Evolutionary conservation across 2,113 vertebrate species (phyloP), one percentile per base, ranked within the genome.

Genomic region (Ploceus nigricollis): DNA sequence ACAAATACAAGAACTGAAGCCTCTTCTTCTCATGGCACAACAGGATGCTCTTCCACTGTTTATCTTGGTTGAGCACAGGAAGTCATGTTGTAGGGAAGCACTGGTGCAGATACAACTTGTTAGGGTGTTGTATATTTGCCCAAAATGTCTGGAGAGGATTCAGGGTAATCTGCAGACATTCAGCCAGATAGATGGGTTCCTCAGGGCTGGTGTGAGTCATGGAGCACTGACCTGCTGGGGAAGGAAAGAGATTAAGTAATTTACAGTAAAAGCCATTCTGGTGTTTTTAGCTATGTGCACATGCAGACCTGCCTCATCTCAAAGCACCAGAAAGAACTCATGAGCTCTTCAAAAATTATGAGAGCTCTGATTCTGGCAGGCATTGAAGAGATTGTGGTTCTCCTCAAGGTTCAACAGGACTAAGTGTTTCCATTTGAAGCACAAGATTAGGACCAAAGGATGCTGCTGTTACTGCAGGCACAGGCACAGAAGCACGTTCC

Each of bases 201-300:
- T 96, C 71, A 44, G 76, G 47, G 51, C n/a, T 95, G 76, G 48
- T 60, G 76, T 94, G 80, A 96, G 84, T 93, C 94, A 86, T 8
- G 56, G 95, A 89, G 60, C 68, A 58, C 58, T 86, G 90, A 95
- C 81, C 82, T 90, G 31, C 27, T 88, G 44, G 44, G 20, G 82
- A 81, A 88, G 60, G 76, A 78, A 94, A 75, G 25, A 83, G 88
- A 77, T 86, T 94, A 91, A 96, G 78, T 88, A 73, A 92, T 90
- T 96, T 88, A 93, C 85, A 87, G 56, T 90, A 90, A 81, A 70
- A 95, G 30, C 16, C 12, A n/a, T 81, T 92, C 85, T 75, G 76
- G 76, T 75, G 64, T 94, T 88, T 35, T 44, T 48, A 94, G 84
- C 73, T 51, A 28, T 7, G 66, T 82, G 83, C 40, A 33, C 13